Evolutionary conservation across 2,113 vertebrate species (phyloP).

Genomic region (Tor tambroides): DNA sequence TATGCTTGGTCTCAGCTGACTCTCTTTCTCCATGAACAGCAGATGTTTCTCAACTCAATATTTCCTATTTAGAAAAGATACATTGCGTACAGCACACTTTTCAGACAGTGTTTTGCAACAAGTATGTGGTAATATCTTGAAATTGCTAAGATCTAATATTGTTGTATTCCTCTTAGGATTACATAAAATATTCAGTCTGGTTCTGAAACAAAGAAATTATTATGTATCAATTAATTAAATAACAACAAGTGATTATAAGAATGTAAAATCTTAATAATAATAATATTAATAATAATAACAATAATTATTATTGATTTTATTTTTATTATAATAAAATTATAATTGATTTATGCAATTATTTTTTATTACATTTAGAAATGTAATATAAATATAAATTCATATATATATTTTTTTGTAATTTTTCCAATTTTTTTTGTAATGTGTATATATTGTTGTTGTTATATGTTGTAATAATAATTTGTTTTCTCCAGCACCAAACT

Average conservation of each 20-base stretch:
- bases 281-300: not conserved
- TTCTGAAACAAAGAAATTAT: not conserved
- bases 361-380: too few relatives aligned
- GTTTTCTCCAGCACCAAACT: not conserved
- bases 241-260: not conserved
- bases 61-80: not conserved
- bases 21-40: slow-evolving; percentile 61
- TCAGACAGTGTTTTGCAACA: not conserved
- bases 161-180: not conserved
- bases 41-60: not conserved
- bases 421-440: too few relatives aligned
- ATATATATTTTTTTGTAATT: too few relatives aligned
- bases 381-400: too few relatives aligned
- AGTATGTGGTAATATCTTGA: not conserved
- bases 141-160: not conserved
- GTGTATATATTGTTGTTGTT: too few relatives aligned
- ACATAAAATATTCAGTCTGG: not conserved
- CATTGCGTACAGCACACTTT: not conserved
- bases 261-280: not conserved
- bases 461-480: not conserved
- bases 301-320: too few relatives aligned
- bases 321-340: too few relatives aligned
- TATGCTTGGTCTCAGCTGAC: not conserved
- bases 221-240: not conserved
- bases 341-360: too few relatives aligned